These are phyloP conservation scores for Hylaea fasciaria DNA, from an alignment of 2,888 invertebrate genomes.

Conservation along the genomic window DNA sequence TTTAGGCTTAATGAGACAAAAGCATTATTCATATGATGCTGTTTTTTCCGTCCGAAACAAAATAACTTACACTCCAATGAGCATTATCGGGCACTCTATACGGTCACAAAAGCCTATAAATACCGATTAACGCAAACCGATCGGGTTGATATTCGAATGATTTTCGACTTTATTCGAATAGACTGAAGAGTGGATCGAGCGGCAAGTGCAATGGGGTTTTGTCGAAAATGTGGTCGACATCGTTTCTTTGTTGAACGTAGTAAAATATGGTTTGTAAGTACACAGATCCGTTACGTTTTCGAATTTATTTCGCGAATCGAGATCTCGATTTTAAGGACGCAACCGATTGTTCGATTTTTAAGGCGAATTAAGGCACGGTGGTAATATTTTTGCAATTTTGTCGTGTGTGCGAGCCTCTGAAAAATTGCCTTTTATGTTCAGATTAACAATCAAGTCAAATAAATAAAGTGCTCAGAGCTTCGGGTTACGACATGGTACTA, in stretches of 20 bases:
- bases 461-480: constrained; percentile 28
- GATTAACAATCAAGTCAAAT: constrained; percentile 34
- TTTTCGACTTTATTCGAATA: constrained; percentile 28
- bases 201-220: constrained; percentile 21
- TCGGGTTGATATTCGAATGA: neutral
- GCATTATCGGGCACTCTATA: constrained; percentile 72
- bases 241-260: constrained; percentile 46
- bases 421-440: constrained; percentile 29
- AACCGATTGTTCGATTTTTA: constrained; percentile 44
- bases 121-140: constrained; percentile 50
- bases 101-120: constrained; percentile 75
- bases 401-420: constrained; percentile 26
- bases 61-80: constrained; percentile 75
- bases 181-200: constrained; percentile 16
- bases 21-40: constrained; percentile 68
- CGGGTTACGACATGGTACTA: constrained; percentile 11
- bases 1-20: constrained; percentile 80
- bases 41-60: constrained; percentile 62
- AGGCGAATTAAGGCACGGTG: constrained; percentile 33
- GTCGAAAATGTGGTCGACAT: constrained; percentile 46
- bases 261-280: constrained; percentile 46
- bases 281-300: constrained; percentile 46
- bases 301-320: constrained; percentile 54
- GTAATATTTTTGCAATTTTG: constrained; percentile 27
- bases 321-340: constrained; percentile 51